Base-by-base conservation (phyloP, 2,888 invertebrate genomes). In the Diplolepis rosae region DNA sequence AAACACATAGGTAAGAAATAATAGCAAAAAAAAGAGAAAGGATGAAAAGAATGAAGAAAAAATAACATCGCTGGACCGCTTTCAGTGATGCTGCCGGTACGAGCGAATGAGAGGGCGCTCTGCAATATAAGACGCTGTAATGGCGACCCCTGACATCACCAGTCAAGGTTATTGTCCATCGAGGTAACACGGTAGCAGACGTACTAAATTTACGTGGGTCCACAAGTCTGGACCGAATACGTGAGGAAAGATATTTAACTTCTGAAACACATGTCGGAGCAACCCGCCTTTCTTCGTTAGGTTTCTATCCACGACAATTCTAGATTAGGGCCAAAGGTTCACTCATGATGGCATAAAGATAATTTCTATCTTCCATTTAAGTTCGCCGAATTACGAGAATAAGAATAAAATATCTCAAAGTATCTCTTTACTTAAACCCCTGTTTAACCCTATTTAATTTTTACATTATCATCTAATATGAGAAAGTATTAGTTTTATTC, bases 101-200 rank as follows among this genome's bases (percentile, higher is more conserved):
- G 18, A 70, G 54, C 72, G 67, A 71, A 65, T 28, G 65, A 54
- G 65, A 69, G 54, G 42, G 48, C 65, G 48, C 39, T 67, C 67
- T 68, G 72, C 54, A 61, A 52, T n/a, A n/a, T 74, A 69, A 74
- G 67, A 65, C 68, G 54, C 30, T 54, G 68, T 72, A 65, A 72
- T 66, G 66, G 48, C 71, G 77, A 79, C 74, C 77, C 72, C 73
- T 71, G 78, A 78, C 76, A 77, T 74, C 69, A 67, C 70, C 73
- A 73, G 80, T 80, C 78, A 77, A 78, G 80, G 78, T 81, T 81
- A 76, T 75, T 72, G 75, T 76, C 76, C 73, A 70, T 73, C 73
- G 67, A 69, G 72, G 70, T 74, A 72, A 74, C 72, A 52, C 71
- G 66, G 69, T 18, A 68, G 75, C 67, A 70, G 70, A 72, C 71